Conservation (phyloP, 2,888 invertebrate species). For the Chalcosyrphus nemorum region DNA sequence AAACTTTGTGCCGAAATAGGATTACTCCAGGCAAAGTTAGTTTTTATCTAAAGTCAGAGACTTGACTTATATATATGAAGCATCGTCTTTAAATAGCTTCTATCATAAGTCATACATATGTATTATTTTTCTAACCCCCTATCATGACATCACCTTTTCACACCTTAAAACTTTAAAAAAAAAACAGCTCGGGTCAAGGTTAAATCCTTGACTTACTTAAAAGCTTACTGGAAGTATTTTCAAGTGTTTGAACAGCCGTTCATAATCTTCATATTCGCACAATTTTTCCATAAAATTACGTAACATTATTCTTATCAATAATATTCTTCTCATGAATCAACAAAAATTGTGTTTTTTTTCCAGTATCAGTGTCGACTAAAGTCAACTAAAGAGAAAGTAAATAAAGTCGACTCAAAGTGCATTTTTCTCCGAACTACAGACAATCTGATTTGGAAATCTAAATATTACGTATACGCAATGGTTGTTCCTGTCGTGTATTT, state of each 20-base stretch:
- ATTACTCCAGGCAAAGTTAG: no score
- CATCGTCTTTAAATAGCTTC: no score
- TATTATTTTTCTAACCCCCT: no score
- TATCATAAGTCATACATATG: no score
- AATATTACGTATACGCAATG: slow-evolving; percentile 9
- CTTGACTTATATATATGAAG: no score
- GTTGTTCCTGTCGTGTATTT: neutral
- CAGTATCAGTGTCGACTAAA: neutral
- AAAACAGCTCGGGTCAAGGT: neutral
- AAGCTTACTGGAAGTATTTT: neutral
- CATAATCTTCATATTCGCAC: neutral
- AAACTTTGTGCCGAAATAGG: no score
- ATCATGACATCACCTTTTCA: no score
- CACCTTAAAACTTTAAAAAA: neutral
- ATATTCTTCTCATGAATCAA: neutral
- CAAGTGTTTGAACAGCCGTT: neutral
- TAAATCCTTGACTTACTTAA: slow-evolving; percentile 6
- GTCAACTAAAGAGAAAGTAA: neutral
- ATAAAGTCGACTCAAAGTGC: neutral
- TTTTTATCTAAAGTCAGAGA: no score
- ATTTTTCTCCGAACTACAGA: neutral
- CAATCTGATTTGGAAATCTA: neutral
- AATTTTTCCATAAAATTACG: neutral
- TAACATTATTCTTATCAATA: neutral
- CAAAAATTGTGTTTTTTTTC: neutral